Base-by-base conservation (phyloP, 2,888 invertebrate genomes). In the Alitta virens region DNA sequence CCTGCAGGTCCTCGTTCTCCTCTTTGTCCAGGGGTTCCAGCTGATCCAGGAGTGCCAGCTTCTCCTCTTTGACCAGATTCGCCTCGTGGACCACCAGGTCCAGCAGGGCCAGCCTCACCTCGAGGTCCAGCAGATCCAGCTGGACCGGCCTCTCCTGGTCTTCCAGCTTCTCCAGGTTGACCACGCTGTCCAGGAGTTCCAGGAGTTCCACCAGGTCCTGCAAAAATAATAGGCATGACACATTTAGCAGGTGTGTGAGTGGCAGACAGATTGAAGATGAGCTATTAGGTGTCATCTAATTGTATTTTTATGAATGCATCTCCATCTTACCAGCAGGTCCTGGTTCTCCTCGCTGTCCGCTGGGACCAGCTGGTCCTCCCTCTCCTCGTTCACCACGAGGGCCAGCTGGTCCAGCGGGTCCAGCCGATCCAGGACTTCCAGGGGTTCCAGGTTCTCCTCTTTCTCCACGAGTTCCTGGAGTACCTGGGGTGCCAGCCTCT, bases 341-440 rank as follows among this genome's bases (percentile, higher is more conserved):
- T 49, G 66, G 2, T 46, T 52, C n/a, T 18, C 62, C 54, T 57
- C 63, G 23, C 46, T 50, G 62, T 63, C 68, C 54, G 5, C 23
- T 18, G 7, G 51, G 38, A 55, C 63, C 63, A 46, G 42, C n/a
- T 26, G 27, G 60, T 38, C 75, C 75, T 12, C 70, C 60, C n/a
- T 33, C 53, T n/a, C 80, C 80, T 67, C 78, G 83, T 42, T 84
- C 81, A 42, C 88, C 88, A 24, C 79, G 73, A 1, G 84, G 81
- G 82, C 81, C 80, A 61, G 76, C 74, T 16, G 72, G 67, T 63
- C 80, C 78, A 72, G 61, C 62, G 62, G 21, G 27, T 43, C 61
- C 62, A 42, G 53, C 16, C 14, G 60, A 53, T 40, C 60, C 60
- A 26, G 43, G 26, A 18, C 25, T 25, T 12, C 60, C 60, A n/a